Evolutionary conservation across 2,113 vertebrate species (phyloP).

Genomic region (Donacobius atricapilla): DNA sequence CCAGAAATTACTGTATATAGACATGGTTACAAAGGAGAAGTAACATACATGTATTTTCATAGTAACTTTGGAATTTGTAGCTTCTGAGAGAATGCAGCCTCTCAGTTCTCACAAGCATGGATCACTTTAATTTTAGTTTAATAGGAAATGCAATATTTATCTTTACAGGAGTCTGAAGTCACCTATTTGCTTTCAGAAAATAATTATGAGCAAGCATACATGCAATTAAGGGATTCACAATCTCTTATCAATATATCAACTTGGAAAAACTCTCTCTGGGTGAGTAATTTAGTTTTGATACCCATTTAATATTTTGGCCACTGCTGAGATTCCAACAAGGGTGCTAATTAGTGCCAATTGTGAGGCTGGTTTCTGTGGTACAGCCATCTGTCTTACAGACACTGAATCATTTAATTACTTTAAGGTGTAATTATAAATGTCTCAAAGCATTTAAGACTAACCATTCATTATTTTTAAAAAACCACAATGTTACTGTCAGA

Average conservation of each 20-base stretch:
- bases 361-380: conserved; percentile 15
- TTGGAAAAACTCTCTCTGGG: not conserved
- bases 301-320: conserved; percentile 37
- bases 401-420: conserved; percentile 43
- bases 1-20: not conserved
- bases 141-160: not conserved
- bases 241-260: conserved; percentile 3
- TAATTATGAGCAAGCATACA: not conserved
- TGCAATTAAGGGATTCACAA: not conserved
- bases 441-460: not conserved
- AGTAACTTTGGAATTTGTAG: not conserved
- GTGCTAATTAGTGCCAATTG: conserved; percentile 57
- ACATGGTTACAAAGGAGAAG: not conserved
- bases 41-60: not conserved
- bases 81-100: not conserved
- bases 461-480: not conserved
- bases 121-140: not conserved
- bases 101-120: not conserved
- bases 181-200: conserved; percentile 5
- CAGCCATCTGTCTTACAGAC: conserved; percentile 40
- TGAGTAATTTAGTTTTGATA: conserved; percentile 37
- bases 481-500: not conserved
- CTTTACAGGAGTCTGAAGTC: not conserved
- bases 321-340: conserved; percentile 23
- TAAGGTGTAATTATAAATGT: conserved; percentile 42